Base-by-base conservation (phyloP, 2,888 invertebrate genomes). In the Chelonus formosanus region DNA sequence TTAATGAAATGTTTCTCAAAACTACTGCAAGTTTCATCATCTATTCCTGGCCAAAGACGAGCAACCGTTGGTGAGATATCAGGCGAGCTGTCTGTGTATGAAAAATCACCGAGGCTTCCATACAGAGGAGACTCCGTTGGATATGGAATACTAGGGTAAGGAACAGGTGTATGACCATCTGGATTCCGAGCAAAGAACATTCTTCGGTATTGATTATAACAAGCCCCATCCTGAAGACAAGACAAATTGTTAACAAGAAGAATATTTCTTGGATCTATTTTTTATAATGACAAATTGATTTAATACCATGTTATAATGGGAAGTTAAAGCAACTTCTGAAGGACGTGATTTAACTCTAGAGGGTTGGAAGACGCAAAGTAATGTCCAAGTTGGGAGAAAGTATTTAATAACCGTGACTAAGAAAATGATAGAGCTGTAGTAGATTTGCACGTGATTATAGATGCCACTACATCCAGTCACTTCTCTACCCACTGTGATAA, bases 391-490 rank as follows among this genome's bases (percentile, higher is more conserved):
- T 66, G 80, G 80, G 62, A 79, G 65, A 63, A 79, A 76, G 57
- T 77, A 80, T 71, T 80, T 80, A 6, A 77, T 70, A 65, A 75
- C 62, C 40, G 72, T 67, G 6, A 76, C 74, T 4, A 73, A 44
- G 45, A 59, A 66, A 20, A 74, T 71, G 4, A 86, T 55, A 80
- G 74, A 67, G 63, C 77, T 76, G 63, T 77, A 76, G 58, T 76
- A 78, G 36, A 84, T 71, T 73, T 86, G 86, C 8, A 78, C 79
- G 71, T 86, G 85, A 65, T 82, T 81, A 68, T 82, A 83, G 53
- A 83, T 76, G 55, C 79, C 80, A 71, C 83, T 83, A 71, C 83
- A 83, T 5, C 83, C 82, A 61, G 74, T 75, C 67, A 79, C 79
- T 64, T 81, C 80, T 68, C 73, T 74, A 3, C 82, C 86, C 82